phyloP scores from a whole-genome alignment of 1,140 invertebrate genomes.

The Cyclina sinensis region DNA sequence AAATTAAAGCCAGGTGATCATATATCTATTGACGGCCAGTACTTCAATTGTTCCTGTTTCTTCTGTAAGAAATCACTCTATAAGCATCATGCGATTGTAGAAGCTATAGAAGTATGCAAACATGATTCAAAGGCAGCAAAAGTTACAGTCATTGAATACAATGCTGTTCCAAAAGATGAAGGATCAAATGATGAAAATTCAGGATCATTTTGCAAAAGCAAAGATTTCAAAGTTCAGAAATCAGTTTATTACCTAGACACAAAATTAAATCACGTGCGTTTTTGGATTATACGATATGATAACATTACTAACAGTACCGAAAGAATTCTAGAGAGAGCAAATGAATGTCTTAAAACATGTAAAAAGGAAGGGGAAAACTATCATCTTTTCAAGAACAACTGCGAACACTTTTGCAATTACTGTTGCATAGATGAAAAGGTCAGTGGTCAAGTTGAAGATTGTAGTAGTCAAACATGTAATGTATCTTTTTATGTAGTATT shows the following conservation, averaged over 20 bases:
- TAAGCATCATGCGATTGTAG: not conserved
- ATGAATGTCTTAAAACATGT: not conserved
- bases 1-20: not conserved
- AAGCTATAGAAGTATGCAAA: not conserved
- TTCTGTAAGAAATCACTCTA: not conserved
- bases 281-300: not conserved
- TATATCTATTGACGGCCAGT: not conserved
- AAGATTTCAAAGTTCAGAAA: not conserved
- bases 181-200: not conserved
- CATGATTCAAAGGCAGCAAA: not conserved
- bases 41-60: not conserved
- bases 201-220: too few species aligned
- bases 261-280: not conserved
- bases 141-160: too few species aligned
- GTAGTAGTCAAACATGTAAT: not conserved
- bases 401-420: not conserved
- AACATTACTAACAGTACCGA: not conserved
- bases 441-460: not conserved
- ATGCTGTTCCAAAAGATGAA: too few species aligned
- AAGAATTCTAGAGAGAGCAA: not conserved
- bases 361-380: too few species aligned
- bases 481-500: not conserved
- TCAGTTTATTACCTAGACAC: not conserved
- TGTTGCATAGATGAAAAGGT: not conserved
- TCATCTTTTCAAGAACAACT: not conserved